Evolutionary conservation across 2,888 invertebrate genomes (phyloP).

Genomic region (Drosophila peninsularis): DNA sequence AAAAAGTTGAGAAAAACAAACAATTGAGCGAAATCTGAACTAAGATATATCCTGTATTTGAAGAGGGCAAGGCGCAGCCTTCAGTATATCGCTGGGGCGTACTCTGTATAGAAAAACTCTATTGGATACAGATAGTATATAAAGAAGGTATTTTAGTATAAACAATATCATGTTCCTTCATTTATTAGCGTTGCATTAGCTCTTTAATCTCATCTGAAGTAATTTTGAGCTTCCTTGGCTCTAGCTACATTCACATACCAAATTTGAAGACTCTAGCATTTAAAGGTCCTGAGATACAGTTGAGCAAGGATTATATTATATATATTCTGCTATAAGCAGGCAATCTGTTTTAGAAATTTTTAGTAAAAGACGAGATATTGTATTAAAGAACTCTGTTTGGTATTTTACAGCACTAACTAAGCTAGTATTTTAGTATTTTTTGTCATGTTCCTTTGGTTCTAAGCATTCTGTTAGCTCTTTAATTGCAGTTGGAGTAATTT

Average conservation of each 20-base stretch:
- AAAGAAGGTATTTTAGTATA: background rate
- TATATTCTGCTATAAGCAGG: background rate
- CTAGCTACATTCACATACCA: background rate
- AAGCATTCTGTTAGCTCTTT: background rate
- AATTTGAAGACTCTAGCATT: background rate
- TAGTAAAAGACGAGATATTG: too few species aligned
- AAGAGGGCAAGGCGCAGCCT: background rate
- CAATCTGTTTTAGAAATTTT: background rate
- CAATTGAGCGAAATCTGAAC: background rate
- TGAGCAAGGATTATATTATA: background rate
- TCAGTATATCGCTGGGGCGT: too few species aligned
- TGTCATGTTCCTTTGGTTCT: background rate
- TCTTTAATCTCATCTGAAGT: background rate
- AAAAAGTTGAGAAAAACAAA: conserved; percentile 6
- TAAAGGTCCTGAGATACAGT: background rate
- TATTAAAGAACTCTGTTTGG: too few species aligned
- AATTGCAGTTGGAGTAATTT: background rate
- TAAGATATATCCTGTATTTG: conserved; percentile 27
- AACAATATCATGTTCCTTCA: background rate
- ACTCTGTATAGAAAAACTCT: background rate
- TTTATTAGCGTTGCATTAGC: background rate
- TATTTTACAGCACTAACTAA: too few species aligned
- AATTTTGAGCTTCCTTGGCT: background rate
- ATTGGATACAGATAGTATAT: too few species aligned
- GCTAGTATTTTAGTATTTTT: background rate